A percentile compares a stretch with the other conserved stretches of the same genome.
These are phyloP conservation scores for Notolepis coatsorum DNA, from an alignment of 2,797 vertebrate species.

Conservation along the genomic window DNA sequence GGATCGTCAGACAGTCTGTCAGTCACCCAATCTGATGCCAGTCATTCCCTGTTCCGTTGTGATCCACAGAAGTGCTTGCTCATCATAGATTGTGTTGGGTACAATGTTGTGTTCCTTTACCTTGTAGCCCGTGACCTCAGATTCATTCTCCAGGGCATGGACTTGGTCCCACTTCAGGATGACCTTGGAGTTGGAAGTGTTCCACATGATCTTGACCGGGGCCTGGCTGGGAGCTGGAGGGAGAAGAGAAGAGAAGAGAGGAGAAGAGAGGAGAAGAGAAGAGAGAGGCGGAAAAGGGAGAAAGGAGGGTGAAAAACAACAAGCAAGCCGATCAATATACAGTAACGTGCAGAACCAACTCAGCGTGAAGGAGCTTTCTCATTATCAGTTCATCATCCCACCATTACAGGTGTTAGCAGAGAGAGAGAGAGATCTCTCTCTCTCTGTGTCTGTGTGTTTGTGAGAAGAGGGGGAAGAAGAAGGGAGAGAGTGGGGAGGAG, in stretches of 20 bases:
- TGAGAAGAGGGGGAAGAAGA: background rate
- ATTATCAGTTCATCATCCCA: constrained; percentile 59
- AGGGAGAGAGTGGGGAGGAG: background rate
- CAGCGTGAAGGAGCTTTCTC: constrained; percentile 59
- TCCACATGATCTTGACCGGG: constrained; percentile 95
- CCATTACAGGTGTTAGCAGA: constrained; percentile 33
- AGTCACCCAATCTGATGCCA: background rate
- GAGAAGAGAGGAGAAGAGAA: background rate
- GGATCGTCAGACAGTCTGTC: constrained; percentile 34
- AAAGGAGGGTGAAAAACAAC: constrained; percentile 41
- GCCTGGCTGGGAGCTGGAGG: constrained; percentile 91
- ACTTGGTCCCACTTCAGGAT: constrained; percentile 97
- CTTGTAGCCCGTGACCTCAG: constrained; percentile 97
- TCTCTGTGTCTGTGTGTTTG: background rate
- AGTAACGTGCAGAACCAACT: constrained; percentile 47
- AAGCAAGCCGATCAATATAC: constrained; percentile 47
- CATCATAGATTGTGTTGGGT: background rate
- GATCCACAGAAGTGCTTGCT: constrained; percentile 21
- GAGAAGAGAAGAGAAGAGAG: background rate
- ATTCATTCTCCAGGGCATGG: constrained; percentile 95
- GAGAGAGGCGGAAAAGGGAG: background rate
- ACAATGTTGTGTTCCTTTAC: no score
- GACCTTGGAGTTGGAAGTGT: constrained; percentile 95
- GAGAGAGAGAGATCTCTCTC: constrained; percentile 19
- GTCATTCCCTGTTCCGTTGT: constrained; percentile 13